phyloP scores from a whole-genome alignment of 2,113 vertebrate genomes.

The Bubo blakistoni region DNA sequence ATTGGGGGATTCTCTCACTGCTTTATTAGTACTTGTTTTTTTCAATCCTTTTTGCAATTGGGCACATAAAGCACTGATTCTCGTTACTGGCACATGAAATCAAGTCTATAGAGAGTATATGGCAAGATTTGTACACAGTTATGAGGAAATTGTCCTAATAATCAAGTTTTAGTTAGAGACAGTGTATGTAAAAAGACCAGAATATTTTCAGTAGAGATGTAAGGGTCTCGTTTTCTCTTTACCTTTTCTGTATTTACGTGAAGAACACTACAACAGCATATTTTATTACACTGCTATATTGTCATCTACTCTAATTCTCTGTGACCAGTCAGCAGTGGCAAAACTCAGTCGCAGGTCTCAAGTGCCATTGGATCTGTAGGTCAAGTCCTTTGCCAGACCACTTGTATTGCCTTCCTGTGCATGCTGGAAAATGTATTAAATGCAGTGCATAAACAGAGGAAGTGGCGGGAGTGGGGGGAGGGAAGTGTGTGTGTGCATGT shows the following conservation, averaged over 20 bases:
- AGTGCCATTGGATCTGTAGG: not conserved
- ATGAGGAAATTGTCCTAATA: not conserved
- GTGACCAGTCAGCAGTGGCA: not conserved
- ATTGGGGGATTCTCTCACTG: not conserved
- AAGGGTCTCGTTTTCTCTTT: not conserved
- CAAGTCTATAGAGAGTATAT: not conserved
- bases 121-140: not conserved
- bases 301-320: not conserved
- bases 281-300: not conserved
- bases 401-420: not conserved
- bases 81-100: not conserved
- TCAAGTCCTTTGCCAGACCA: not conserved
- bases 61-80: not conserved
- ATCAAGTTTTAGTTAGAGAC: not conserved
- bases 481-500: fast-evolving
- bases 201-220: not conserved
- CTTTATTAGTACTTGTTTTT: not conserved
- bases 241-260: not conserved
- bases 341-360: not conserved
- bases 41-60: not conserved
- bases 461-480: no score
- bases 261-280: not conserved
- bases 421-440: not conserved
- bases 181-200: not conserved
- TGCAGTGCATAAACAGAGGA: fast-evolving